Percentiles rank a stretch among this genome's conserved stretches.
These are phyloP conservation scores for Thalassophryne amazonica DNA, from an alignment of 2,797 vertebrate species.

Conservation along the genomic window DNA sequence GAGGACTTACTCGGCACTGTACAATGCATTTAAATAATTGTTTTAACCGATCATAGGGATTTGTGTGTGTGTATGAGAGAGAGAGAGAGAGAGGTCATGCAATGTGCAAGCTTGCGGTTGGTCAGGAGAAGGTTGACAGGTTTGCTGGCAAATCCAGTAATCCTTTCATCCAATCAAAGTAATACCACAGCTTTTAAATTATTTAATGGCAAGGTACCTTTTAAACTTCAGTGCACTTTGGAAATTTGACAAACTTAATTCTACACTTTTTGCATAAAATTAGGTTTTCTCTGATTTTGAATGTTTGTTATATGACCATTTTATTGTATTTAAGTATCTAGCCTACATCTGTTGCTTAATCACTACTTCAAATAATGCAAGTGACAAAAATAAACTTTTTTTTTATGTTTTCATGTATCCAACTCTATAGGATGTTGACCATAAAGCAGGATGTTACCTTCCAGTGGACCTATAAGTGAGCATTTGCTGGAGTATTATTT, in stretches of 20 bases:
- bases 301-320: too few relatives aligned
- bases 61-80: slow-evolving; percentile 35
- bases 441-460: too few relatives aligned
- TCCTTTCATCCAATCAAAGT: slow-evolving; percentile 79
- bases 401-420: too few relatives aligned
- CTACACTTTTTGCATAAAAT: too few relatives aligned
- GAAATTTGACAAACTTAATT: slow-evolving; percentile 1
- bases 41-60: slow-evolving; percentile 74
- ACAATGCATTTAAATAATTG: slow-evolving; percentile 82
- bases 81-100: slow-evolving; percentile 27
- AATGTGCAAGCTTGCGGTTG: slow-evolving; percentile 38
- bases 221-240: slow-evolving; percentile 41
- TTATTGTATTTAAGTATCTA: too few relatives aligned
- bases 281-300: too few relatives aligned
- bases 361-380: too few relatives aligned
- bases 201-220: slow-evolving; percentile 67
- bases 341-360: too few relatives aligned
- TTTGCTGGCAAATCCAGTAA: slow-evolving; percentile 74
- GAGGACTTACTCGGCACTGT: slow-evolving; percentile 46
- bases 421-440: too few relatives aligned
- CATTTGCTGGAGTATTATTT: too few relatives aligned
- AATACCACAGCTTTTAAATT: slow-evolving; percentile 76
- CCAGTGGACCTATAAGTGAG: too few relatives aligned
- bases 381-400: too few relatives aligned
- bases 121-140: slow-evolving; percentile 50